Evolutionary conservation across 1,140 invertebrate genomes (phyloP).

Genomic region (Saccostrea glomerata): DNA sequence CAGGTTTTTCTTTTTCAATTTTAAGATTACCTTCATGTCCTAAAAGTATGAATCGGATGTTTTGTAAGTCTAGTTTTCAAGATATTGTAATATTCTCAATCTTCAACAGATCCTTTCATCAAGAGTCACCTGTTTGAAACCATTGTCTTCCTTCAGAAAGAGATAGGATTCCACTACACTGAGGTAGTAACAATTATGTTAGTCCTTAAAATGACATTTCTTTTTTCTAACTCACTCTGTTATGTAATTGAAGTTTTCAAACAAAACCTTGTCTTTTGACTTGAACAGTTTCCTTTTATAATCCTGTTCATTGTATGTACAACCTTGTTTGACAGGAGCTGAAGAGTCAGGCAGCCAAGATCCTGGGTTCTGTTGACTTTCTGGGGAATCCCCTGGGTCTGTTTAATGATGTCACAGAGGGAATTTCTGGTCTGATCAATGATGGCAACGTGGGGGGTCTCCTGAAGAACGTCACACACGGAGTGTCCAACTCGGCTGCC

Average conservation of each 20-base stretch:
- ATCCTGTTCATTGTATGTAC: neutral
- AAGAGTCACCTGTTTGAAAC: conserved; percentile 94
- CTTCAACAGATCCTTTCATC: conserved; percentile 86
- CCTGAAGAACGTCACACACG: conserved; percentile 97
- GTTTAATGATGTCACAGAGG: conserved; percentile 96
- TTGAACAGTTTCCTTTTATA: no score
- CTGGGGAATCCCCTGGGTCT: conserved; percentile 98
- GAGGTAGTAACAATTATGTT: conserved; percentile 76
- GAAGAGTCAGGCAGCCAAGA: conserved; percentile 96
- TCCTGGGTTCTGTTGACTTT: conserved; percentile 97
- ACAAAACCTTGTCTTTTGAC: no score
- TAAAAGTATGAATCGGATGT: neutral
- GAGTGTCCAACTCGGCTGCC: conserved; percentile 96
- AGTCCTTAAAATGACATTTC: neutral
- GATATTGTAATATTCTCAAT: neutral
- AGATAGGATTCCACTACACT: conserved; percentile 89
- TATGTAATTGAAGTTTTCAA: no score
- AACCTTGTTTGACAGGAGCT: conserved; percentile 84
- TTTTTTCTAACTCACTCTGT: neutral
- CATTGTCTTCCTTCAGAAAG: conserved; percentile 87
- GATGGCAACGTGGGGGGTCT: conserved; percentile 93
- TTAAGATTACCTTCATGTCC: neutral
- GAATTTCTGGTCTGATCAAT: conserved; percentile 93
- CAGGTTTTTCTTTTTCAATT: no score
- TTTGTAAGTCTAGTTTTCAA: neutral